These are phyloP conservation scores for Cottus gobio DNA, from an alignment of 2,113 vertebrate genomes.

Conservation along the genomic window DNA sequence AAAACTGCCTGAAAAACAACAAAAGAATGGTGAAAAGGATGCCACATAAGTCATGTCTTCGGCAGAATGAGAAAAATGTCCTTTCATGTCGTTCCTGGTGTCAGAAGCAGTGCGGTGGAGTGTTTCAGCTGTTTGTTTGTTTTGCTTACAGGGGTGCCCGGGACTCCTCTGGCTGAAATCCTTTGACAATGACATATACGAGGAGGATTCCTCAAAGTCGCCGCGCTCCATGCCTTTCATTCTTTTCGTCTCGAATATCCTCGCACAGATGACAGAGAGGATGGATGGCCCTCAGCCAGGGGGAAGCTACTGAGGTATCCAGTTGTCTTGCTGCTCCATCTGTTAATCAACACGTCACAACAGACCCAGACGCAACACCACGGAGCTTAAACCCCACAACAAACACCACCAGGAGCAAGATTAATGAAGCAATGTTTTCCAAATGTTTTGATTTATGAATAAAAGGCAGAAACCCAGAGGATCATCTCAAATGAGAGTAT, in stretches of 20 bases:
- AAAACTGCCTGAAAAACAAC: slow-evolving; percentile 4
- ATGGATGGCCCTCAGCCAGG: slow-evolving; percentile 43
- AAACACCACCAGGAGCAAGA: slow-evolving; percentile 1
- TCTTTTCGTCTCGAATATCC: slow-evolving; percentile 61
- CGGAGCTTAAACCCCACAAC: slow-evolving; percentile 18
- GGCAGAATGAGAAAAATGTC: slow-evolving; percentile 47
- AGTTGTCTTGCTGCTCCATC: slow-evolving; percentile 46
- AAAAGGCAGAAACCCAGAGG: neutral
- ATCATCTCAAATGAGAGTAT: slow-evolving; percentile 10
- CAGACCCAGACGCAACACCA: slow-evolving; percentile 62
- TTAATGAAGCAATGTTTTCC: neutral
- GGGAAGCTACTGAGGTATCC: slow-evolving; percentile 31
- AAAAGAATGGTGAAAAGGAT: slow-evolving; percentile 31
- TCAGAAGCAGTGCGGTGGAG: slow-evolving; percentile 2
- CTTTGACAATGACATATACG: slow-evolving; percentile 58
- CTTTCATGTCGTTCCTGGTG: slow-evolving; percentile 34
- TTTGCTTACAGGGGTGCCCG: slow-evolving; percentile 20
- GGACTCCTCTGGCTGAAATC: slow-evolving; percentile 36
- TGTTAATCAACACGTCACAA: slow-evolving; percentile 65
- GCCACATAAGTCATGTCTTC: slow-evolving; percentile 40
- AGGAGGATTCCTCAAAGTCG: slow-evolving; percentile 61
- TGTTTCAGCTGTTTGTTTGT: slow-evolving; percentile 55
- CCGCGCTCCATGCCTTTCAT: slow-evolving; percentile 46
- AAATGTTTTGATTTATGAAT: slow-evolving; percentile 26
- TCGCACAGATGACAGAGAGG: slow-evolving; percentile 40